These are phyloP conservation scores for Polietes domitor DNA, from an alignment of 2,888 invertebrate genomes.

Conservation along the genomic window DNA sequence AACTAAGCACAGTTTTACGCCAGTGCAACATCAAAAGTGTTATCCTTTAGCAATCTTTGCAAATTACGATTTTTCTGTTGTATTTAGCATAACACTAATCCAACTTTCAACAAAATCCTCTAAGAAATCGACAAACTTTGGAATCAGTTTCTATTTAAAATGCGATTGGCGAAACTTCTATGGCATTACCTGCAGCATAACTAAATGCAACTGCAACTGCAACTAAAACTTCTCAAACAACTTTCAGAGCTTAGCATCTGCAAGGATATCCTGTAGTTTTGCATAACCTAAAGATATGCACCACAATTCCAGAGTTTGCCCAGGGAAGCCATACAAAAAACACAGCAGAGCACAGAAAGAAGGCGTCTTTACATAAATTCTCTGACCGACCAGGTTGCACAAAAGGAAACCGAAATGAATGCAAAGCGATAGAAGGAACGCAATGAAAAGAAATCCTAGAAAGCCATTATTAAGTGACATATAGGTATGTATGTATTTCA, in stretches of 20 bases:
- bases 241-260: not conserved
- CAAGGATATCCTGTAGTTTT: conserved; percentile 3
- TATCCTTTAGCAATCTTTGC: too few relatives aligned
- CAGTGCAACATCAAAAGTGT: too few relatives aligned
- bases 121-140: not conserved
- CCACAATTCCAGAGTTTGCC: not conserved
- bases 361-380: conserved; percentile 23
- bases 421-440: not conserved
- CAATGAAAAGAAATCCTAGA: conserved; percentile 1
- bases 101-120: not conserved
- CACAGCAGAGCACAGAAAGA: not conserved
- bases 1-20: too few relatives aligned
- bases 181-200: not conserved
- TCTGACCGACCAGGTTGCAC: conserved; percentile 7
- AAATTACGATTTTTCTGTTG: too few relatives aligned
- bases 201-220: not conserved
- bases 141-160: not conserved
- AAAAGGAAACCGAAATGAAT: not conserved
- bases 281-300: not conserved
- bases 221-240: not conserved
- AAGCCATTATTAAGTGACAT: conserved; percentile 13
- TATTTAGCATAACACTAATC: too few relatives aligned
- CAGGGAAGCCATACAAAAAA: not conserved
- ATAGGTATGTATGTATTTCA: not conserved
- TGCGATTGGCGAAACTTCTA: not conserved